Base-by-base conservation (phyloP, 2,797 vertebrate genomes). In the Monodelphis domestica region DNA sequence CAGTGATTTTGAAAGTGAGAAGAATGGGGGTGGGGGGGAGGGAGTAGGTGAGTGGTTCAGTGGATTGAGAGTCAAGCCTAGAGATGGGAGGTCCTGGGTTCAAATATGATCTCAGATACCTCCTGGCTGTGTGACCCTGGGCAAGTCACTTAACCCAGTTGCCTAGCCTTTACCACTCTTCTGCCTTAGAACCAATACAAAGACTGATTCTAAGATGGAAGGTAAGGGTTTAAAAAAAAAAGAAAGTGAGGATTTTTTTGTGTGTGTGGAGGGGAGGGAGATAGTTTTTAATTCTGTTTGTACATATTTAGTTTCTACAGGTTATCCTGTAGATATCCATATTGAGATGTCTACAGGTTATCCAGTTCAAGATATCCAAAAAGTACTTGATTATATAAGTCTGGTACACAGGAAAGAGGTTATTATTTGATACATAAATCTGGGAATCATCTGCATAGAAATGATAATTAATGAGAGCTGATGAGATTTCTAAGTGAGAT, bases 181-280 rank as follows among this genome's bases (percentile, higher is more conserved):
- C n/a, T n/a, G n/a, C n/a, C n/a, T n/a, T n/a, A n/a, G n/a, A n/a
- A n/a, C n/a, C n/a, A n/a, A n/a, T n/a, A n/a, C n/a, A n/a, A n/a
- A n/a, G n/a, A n/a, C n/a, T n/a, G n/a, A n/a, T n/a, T n/a, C n/a
- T n/a, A n/a, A n/a, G n/a, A n/a, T n/a, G n/a, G n/a, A n/a, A n/a
- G n/a, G n/a, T n/a, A n/a, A n/a, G n/a, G n/a, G n/a, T n/a, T n/a
- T n/a, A n/a, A n/a, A n/a, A n/a, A n/a, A n/a, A n/a, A n/a, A n/a
- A n/a, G n/a, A n/a, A n/a, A n/a, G n/a, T n/a, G n/a, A n/a, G n/a
- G n/a, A n/a, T n/a, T n/a, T n/a, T n/a, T n/a, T n/a, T n/a, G n/a
- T n/a, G n/a, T n/a, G n/a, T n/a, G 12, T 11, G 2, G 1, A 29
- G 15, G 4, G 24, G 3, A 12, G 63, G 17, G 0, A 9, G 38